Conservation (phyloP, 2,797 vertebrate species). For the Melanotaenia boesemani region DNA sequence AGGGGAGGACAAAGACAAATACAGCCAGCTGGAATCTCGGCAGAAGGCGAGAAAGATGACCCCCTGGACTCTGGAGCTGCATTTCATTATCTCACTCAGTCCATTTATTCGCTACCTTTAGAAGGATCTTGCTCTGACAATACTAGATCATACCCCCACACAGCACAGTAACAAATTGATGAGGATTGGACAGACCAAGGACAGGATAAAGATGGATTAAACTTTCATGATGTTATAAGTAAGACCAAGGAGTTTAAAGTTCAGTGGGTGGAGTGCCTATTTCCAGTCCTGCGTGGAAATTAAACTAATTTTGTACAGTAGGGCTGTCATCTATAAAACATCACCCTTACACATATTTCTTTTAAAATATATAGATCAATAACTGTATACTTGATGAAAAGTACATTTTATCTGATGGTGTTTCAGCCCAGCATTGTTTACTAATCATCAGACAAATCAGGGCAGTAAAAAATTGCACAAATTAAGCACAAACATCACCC, state of each 20-base stretch:
- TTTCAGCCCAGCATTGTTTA: not conserved
- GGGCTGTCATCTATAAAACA: not conserved
- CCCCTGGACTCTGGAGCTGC: constrained; percentile 60
- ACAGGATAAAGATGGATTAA: constrained; percentile 42
- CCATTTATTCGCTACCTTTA: constrained; percentile 61
- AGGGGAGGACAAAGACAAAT: constrained; percentile 83
- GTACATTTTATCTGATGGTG: not conserved
- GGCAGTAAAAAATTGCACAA: not conserved
- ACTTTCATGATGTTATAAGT: constrained; percentile 33
- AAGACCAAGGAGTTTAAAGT: constrained; percentile 10
- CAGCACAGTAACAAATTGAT: constrained; percentile 15
- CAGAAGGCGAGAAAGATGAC: constrained; percentile 72
- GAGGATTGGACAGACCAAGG: constrained; percentile 7
- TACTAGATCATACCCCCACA: constrained; percentile 56
- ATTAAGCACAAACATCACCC: not conserved
- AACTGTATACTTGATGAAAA: not conserved
- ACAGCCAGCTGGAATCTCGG: constrained; percentile 58
- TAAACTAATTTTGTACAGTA: not conserved
- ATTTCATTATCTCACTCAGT: constrained; percentile 74
- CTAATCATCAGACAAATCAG: too few relatives aligned
- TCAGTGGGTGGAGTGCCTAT: not conserved
- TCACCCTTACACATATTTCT: not conserved
- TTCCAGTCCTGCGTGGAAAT: not conserved
- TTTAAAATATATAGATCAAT: not conserved
- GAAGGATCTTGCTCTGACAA: constrained; percentile 37